Base-by-base conservation (phyloP, 2,797 vertebrate genomes). In the Tadarida brasiliensis region DNA sequence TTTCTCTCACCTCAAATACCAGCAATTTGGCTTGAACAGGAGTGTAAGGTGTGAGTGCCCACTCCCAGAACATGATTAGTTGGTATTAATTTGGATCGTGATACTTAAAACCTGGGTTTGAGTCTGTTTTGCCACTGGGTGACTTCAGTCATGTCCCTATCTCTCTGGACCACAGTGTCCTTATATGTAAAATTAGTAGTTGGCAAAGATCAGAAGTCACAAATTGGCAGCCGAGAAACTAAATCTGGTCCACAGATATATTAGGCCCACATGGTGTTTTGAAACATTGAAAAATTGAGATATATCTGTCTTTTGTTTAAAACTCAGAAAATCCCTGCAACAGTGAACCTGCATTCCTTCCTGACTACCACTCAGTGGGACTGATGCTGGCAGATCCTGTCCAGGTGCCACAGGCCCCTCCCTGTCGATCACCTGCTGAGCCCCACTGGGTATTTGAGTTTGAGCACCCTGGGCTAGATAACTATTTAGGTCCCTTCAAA, bases 171-270 rank as follows among this genome's bases (percentile, higher is more conserved):
- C 59, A 87, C 7, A 35, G n/a, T 65, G 28, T 93, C 47, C n/a
- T 83, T 70, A 5, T 26, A 35, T 26, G 56, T 47, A 94, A 74
- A 78, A 67, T 70, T 74, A 95, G 57, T 35, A 47, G 33, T 68
- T 56, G 1, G 57, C 47, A 74, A 74, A 86, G 26, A 87, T 61
- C 51, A 95, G 63, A 94, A 93, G 67, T 59, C 76, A 96, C 20
- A 61, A 65, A 89, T 44, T 94, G 49, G 12, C 26, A 94, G 63
- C 24, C 11, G 12, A 74, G n/a, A 83, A 94, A 78, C 26, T 20
- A 91, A 94, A 73, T 81, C n/a, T 95, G 86, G 6, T 24, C 63
- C 33, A 61, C 6, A 67, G 22, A 85, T 44, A 65, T 39, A 83
- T 71, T 84, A 91, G 71, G 80, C 24, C 14, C 7, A 87, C 7